Percentiles rank a stretch among this genome's conserved stretches.
phyloP scores from a whole-genome alignment of 2,797 vertebrate genomes.

The Bradypodion pumilum region DNA sequence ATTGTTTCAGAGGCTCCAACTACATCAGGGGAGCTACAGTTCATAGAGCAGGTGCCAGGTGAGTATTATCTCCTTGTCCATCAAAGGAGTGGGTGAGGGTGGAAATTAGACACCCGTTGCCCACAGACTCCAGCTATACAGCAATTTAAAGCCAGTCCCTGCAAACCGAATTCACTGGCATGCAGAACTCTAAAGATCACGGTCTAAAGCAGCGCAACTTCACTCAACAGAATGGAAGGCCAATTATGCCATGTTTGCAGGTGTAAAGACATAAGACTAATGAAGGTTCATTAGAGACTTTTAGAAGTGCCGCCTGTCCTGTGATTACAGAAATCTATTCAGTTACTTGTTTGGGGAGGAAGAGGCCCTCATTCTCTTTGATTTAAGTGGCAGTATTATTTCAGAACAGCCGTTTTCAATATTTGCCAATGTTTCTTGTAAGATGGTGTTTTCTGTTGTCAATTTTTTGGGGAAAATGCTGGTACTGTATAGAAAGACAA shows the following conservation, averaged over 20 bases:
- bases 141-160: not conserved
- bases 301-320: not conserved
- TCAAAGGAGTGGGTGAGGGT: too few relatives aligned
- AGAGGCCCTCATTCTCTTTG: too few relatives aligned
- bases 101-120: not conserved
- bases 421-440: not conserved
- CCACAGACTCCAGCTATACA: not conserved
- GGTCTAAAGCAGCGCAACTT: not conserved
- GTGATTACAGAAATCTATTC: not conserved
- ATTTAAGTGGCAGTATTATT: not conserved
- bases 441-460: not conserved
- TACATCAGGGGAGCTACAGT: not conserved
- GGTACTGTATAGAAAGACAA: too few relatives aligned
- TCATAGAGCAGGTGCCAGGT: not conserved
- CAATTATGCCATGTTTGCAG: not conserved
- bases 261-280: not conserved
- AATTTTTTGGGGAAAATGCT: not conserved
- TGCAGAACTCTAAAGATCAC: not conserved
- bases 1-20: not conserved
- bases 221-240: not conserved
- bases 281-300: not conserved
- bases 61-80: not conserved
- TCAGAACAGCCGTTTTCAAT: not conserved
- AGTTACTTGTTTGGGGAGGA: not conserved
- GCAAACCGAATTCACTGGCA: not conserved